Evolutionary conservation across 2,113 vertebrate genomes (phyloP).

Genomic region (Regulus satrapa): DNA sequence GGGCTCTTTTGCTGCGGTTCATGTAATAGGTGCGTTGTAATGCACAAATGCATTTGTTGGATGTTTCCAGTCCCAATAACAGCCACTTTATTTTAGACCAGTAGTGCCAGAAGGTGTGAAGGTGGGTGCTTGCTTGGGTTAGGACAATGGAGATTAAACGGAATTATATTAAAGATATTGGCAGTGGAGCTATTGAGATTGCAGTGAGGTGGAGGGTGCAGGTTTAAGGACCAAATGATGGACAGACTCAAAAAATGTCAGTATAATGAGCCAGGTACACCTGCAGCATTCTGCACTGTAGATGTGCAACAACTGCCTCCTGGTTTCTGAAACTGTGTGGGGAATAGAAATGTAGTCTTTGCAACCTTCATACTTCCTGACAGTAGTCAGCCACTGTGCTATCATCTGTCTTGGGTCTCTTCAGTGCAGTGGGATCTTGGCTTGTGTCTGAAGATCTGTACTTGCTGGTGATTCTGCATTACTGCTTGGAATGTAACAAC

Average conservation of each 20-base stretch:
- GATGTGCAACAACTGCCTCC: background rate
- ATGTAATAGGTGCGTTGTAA: background rate
- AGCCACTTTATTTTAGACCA: background rate
- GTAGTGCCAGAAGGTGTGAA: background rate
- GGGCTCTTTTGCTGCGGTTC: background rate
- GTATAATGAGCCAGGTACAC: background rate
- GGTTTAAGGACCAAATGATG: background rate
- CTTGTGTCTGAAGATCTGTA: background rate
- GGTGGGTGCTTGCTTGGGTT: background rate
- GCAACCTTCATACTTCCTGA: background rate
- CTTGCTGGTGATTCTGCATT: background rate
- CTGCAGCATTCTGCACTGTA: background rate
- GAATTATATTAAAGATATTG: background rate
- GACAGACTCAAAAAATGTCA: background rate
- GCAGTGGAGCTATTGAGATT: background rate
- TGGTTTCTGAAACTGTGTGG: background rate
- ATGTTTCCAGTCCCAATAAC: background rate
- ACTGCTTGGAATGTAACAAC: background rate
- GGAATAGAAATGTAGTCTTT: background rate
- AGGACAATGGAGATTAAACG: background rate
- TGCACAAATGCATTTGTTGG: background rate
- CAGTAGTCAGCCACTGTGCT: background rate
- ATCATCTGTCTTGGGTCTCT: background rate
- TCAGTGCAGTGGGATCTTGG: background rate
- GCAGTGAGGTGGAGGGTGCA: background rate